Conservation (phyloP, 2,888 invertebrate species). For the Malachius bipustulatus region DNA sequence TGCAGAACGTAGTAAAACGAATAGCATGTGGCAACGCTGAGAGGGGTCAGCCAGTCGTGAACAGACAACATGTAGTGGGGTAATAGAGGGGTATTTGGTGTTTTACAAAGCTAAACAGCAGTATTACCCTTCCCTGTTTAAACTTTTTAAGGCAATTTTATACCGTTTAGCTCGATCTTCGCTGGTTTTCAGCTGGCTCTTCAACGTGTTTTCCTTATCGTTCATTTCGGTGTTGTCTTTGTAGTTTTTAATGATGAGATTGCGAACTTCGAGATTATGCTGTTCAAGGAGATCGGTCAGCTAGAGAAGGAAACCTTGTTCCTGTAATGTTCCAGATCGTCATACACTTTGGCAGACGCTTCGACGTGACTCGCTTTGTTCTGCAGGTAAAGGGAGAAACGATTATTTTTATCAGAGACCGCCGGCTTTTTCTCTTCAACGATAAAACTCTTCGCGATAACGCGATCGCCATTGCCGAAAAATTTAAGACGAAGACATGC, state of each 20-base stretch:
- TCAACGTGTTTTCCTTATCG: neutral
- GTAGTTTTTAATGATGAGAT: neutral
- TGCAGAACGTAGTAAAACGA: no score
- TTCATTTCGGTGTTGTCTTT: neutral
- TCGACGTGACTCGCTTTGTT: neutral
- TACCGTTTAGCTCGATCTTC: neutral
- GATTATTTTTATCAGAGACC: neutral
- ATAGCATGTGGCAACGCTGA: no score
- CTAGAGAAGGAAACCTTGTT: conserved; percentile 1
- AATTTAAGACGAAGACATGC: conserved; percentile 70
- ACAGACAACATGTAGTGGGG: no score
- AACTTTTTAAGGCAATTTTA: neutral
- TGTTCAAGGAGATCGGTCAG: neutral
- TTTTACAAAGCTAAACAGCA: no score
- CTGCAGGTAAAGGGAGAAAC: neutral
- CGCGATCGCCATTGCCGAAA: conserved; percentile 77
- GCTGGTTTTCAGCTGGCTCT: neutral
- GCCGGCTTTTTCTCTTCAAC: conserved; percentile 15
- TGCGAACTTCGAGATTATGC: neutral
- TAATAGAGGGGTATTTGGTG: no score
- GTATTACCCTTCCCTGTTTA: no score
- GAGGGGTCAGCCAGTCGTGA: no score
- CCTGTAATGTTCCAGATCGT: neutral
- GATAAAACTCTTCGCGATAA: conserved; percentile 48
- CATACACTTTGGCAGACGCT: neutral